A percentile compares a stretch with the other conserved stretches of the same genome.
Conservation (phyloP, 2,888 invertebrate genomes). For the Nebria salina region DNA sequence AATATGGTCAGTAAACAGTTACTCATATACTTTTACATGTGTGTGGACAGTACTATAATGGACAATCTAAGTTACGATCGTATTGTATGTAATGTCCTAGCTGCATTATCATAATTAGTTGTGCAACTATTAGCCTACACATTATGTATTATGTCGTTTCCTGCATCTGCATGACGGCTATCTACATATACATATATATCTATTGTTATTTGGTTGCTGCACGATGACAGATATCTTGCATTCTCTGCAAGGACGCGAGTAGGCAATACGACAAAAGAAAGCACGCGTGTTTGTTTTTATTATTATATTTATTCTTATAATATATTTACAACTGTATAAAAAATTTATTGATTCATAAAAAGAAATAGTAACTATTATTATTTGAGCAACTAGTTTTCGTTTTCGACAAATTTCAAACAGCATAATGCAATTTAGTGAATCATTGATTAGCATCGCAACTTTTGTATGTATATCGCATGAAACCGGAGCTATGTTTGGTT, state of each 20-base stretch:
- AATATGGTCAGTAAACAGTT: too few relatives aligned
- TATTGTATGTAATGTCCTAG: neutral
- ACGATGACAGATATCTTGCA: neutral
- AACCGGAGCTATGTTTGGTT: conserved; percentile 20
- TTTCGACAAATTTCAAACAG: too few relatives aligned
- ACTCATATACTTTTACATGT: too few relatives aligned
- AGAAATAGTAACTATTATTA: too few relatives aligned
- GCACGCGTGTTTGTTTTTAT: neutral
- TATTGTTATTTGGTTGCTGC: neutral
- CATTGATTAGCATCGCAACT: too few relatives aligned
- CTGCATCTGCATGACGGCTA: neutral
- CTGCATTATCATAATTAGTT: neutral
- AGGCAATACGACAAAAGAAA: neutral
- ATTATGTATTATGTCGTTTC: neutral
- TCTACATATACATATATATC: neutral
- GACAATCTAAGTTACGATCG: neutral
- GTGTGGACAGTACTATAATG: neutral
- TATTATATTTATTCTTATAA: neutral
- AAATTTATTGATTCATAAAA: too few relatives aligned
- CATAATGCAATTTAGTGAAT: too few relatives aligned
- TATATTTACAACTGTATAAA: too few relatives aligned
- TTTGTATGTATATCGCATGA: conserved; percentile 7
- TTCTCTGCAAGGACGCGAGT: neutral
- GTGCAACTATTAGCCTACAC: neutral
- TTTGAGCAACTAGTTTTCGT: too few relatives aligned